These are phyloP conservation scores for Drosophila subquinaria DNA, from an alignment of 2,888 invertebrate species.

Conservation along the genomic window DNA sequence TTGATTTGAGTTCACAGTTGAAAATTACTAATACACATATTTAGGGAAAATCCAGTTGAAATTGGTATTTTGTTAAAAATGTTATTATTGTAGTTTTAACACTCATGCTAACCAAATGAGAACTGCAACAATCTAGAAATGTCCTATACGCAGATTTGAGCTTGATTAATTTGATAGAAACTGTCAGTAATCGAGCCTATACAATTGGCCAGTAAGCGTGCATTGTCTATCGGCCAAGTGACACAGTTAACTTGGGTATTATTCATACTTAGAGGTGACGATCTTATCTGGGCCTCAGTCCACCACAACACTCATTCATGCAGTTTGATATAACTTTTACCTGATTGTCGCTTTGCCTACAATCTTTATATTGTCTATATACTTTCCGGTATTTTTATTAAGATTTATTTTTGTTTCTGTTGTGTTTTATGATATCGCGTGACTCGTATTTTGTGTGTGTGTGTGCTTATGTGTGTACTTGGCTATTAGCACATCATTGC, in stretches of 20 bases:
- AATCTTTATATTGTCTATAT: slow-evolving; percentile 2
- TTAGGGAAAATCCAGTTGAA: slow-evolving; percentile 6
- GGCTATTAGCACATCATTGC: slow-evolving; percentile 38
- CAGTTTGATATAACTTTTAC: slow-evolving; percentile 10
- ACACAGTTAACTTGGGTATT: slow-evolving; percentile 14
- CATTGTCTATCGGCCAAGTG: neutral
- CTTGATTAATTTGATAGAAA: neutral
- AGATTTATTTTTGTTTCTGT: neutral
- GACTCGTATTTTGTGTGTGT: slow-evolving; percentile 11
- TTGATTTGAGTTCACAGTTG: slow-evolving; percentile 5
- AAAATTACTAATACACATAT: neutral
- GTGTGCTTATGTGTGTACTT: neutral
- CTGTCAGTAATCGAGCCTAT: neutral
- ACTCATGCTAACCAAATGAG: neutral
- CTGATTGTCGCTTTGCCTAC: neutral
- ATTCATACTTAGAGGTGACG: slow-evolving; percentile 24
- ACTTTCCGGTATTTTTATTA: neutral
- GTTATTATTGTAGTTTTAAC: neutral
- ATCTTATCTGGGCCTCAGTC: slow-evolving; percentile 27
- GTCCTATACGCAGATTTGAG: neutral
- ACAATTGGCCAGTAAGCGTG: neutral
- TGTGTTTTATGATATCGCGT: slow-evolving; percentile 36
- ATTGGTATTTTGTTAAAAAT: neutral
- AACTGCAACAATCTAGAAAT: slow-evolving; percentile 1
- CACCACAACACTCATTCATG: slow-evolving; percentile 5